Evolutionary conservation across 2,113 vertebrate genomes (phyloP).

Genomic region (Centropus bengalensis): DNA sequence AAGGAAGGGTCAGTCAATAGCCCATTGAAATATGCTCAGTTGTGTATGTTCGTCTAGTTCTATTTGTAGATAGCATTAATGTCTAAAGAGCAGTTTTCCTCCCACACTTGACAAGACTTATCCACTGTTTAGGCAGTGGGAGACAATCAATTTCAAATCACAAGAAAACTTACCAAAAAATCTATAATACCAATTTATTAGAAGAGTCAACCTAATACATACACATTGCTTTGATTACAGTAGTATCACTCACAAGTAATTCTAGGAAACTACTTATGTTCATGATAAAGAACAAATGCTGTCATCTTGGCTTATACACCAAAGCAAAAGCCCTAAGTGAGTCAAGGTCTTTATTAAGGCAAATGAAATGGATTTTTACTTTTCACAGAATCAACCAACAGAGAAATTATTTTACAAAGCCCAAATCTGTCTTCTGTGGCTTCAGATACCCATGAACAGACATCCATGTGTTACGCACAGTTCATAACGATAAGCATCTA

Average conservation of each 20-base stretch:
- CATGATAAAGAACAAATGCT: not conserved
- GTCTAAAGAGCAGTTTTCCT: not conserved
- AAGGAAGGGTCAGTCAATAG: not conserved
- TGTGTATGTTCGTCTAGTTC: not conserved
- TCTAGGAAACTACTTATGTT: not conserved
- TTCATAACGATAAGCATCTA: not conserved
- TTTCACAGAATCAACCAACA: not conserved
- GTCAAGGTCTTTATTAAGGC: not conserved
- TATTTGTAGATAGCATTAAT: not conserved
- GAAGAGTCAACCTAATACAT: not conserved
- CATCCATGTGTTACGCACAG: not conserved
- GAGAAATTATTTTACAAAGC: not conserved
- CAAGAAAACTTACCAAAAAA: not conserved
- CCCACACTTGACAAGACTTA: not conserved
- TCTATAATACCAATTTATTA: not conserved
- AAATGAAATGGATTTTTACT: not conserved
- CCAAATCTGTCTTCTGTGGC: not conserved
- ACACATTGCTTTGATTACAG: not conserved
- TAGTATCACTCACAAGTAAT: not conserved
- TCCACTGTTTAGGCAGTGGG: not conserved
- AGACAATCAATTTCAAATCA: not conserved
- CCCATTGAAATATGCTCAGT: not conserved
- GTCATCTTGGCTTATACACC: not conserved
- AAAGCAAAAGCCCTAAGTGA: not conserved
- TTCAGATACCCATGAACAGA: not conserved